Evolutionary conservation across 1,140 invertebrate species (phyloP), one percentile per base, ranked within the genome.

Genomic region (Calephelis virginiensis): DNA sequence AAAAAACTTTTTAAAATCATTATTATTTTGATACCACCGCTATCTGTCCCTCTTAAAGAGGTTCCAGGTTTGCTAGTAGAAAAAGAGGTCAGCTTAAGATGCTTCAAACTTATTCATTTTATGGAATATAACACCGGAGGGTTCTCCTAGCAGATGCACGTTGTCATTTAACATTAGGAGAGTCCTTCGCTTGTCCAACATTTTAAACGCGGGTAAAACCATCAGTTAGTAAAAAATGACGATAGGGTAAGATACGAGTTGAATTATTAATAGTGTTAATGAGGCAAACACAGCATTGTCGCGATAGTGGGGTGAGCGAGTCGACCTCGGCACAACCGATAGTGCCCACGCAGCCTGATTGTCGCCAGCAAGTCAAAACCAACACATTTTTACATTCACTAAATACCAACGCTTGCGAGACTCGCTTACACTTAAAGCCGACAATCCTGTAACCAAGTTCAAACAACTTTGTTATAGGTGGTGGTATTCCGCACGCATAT

Each of bases 271-370:
- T 86, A 86, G 81, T 81, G 81, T 73, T 84, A 87, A 83, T 82
- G 82, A 83, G 84, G 74, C 79, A 74, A 76, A 72, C 74, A 69
- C 66, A 72, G 67, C 72, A 66, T 74, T 74, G 75, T 71, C 79
- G 78, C 73, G 87, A 90, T 90, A 89, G 82, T 80, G 81, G 87
- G 87, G 85, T 86, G 87, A 90, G 81, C 82, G 83, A 78, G 63
- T 80, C 81, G 88, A 89, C 86, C 86, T 89, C 88, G 86, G 73
- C 61, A 66, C 50, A 50, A 68, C 72, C 74, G 82, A 90, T 90
- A 87, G 81, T 78, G 86, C 88, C 88, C 85, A 88, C 86, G 88
- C 86, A 90, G 88, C 84, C 88, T 79, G 85, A 83, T 85, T 90
- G 85, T 90, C 85, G 87, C 87, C 87, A 81, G 73, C 77, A 73